Evolutionary conservation across 1,140 invertebrate species (phyloP).

Genomic region (Drosophila nigrodunni): DNA sequence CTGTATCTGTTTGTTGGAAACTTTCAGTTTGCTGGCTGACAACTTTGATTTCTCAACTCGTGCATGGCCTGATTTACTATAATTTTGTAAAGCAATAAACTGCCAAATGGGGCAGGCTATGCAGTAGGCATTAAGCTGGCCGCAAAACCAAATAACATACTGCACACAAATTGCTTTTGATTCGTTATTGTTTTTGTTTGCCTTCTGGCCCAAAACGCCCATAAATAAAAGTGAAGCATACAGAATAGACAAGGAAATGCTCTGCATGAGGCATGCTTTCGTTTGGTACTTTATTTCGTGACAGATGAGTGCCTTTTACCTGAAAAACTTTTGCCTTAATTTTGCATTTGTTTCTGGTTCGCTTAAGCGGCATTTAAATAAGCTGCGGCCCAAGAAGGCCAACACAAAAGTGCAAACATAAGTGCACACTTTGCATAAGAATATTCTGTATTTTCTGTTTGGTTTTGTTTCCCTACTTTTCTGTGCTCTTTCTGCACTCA

Average conservation of each 20-base stretch:
- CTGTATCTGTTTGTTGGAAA: conserved; percentile 46
- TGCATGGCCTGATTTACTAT: conserved; percentile 77
- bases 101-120: conserved; percentile 51
- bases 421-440: conserved; percentile 6
- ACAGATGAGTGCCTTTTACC: conserved; percentile 43
- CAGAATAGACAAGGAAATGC: conserved; percentile 8
- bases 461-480: not conserved
- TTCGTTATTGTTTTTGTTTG: conserved; percentile 13
- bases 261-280: conserved; percentile 33
- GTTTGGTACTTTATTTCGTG: conserved; percentile 8
- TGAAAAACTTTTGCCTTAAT: conserved; percentile 16
- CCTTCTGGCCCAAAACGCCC: conserved; percentile 49
- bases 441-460: conserved; percentile 12
- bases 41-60: conserved; percentile 71
- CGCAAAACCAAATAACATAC: conserved; percentile 31
- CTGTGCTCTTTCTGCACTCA: not conserved
- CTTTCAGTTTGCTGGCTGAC: conserved; percentile 52
- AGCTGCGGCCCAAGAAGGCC: conserved; percentile 47
- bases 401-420: conserved; percentile 29
- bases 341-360: conserved; percentile 19
- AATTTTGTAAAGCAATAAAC: conserved; percentile 76
- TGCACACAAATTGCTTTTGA: conserved; percentile 56
- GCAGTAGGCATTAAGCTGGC: conserved; percentile 44
- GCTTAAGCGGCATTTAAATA: conserved; percentile 66
- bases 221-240: conserved; percentile 53